Evolutionary conservation across 2,888 invertebrate species (phyloP).

Genomic region (Kryphioiulus occultus): DNA sequence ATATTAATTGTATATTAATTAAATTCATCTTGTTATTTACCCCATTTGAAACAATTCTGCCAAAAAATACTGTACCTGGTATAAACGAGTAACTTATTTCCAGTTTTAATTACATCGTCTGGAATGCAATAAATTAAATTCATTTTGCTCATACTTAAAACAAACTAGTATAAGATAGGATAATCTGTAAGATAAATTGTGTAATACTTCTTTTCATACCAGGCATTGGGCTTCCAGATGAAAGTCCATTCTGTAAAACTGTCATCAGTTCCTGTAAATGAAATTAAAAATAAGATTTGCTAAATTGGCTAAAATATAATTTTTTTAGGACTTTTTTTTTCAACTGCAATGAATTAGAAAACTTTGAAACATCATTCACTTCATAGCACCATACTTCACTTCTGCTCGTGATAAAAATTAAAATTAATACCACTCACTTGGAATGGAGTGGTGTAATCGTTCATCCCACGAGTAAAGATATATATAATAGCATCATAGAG

Average conservation of each 20-base stretch:
- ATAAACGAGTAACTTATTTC: constrained; percentile 85
- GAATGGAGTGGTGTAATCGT: constrained; percentile 77
- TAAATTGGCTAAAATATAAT: too few relatives aligned
- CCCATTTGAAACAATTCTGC: too few relatives aligned
- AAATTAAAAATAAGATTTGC: background rate
- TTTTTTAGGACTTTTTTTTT: too few relatives aligned
- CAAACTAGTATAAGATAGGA: background rate
- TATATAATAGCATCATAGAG: constrained; percentile 77
- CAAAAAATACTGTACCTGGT: constrained; percentile 66
- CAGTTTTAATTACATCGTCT: constrained; percentile 68
- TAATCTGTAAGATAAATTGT: background rate
- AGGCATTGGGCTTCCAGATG: background rate
- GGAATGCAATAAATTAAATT: constrained; percentile 53
- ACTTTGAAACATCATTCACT: too few relatives aligned
- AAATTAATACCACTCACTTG: constrained; percentile 56
- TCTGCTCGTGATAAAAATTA: too few relatives aligned
- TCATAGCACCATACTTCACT: too few relatives aligned
- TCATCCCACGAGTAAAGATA: constrained; percentile 78
- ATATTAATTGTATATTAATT: background rate
- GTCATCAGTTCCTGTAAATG: constrained; percentile 58
- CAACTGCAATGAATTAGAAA: too few relatives aligned
- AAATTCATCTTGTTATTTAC: background rate
- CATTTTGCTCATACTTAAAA: constrained; percentile 52
- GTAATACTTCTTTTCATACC: constrained; percentile 20
- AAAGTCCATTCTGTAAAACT: constrained; percentile 54